A percentile compares a stretch with the other conserved stretches of the same genome.
Evolutionary conservation across 2,888 invertebrate species (phyloP).

Genomic region (Ectemnius cavifrons): DNA sequence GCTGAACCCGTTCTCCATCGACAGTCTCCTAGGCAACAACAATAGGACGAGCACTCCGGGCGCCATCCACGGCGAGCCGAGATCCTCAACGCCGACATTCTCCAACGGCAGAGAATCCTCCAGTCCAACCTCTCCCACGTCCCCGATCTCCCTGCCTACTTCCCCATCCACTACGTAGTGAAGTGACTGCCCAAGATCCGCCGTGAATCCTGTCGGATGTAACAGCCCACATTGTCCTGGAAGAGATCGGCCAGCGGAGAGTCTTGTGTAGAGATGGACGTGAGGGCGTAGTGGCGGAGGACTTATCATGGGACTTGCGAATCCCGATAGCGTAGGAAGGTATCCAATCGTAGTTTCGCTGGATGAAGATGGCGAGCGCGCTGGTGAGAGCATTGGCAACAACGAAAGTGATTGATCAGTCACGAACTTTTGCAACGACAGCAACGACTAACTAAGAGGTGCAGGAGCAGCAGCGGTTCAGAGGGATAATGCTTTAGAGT

Average conservation of each 20-base stretch:
- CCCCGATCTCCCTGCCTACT: constrained; percentile 71
- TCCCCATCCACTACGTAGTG: constrained; percentile 74
- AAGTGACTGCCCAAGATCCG: constrained; percentile 31
- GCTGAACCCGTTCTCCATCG: constrained; percentile 93
- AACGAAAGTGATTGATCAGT: constrained; percentile 34
- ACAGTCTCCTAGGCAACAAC: constrained; percentile 84
- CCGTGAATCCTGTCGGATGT: too few relatives aligned
- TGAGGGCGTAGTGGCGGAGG: too few relatives aligned
- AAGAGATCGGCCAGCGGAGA: too few relatives aligned
- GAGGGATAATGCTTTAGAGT: constrained; percentile 20
- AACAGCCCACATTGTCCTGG: too few relatives aligned
- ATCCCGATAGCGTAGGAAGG: too few relatives aligned
- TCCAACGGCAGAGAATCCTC: constrained; percentile 71
- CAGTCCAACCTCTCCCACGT: constrained; percentile 68
- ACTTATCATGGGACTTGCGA: too few relatives aligned
- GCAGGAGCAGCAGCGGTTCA: neutral
- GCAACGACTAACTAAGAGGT: constrained; percentile 31
- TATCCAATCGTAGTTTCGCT: too few relatives aligned
- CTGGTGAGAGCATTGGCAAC: too few relatives aligned
- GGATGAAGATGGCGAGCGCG: too few relatives aligned
- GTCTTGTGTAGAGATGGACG: too few relatives aligned
- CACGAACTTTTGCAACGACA: constrained; percentile 27
- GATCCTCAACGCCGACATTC: constrained; percentile 69
- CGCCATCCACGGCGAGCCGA: constrained; percentile 62
- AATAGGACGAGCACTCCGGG: constrained; percentile 64